Evolutionary conservation across 1,140 invertebrate species (phyloP), one percentile per base, ranked within the genome.

Genomic region (Archegozetes longisetosus): DNA sequence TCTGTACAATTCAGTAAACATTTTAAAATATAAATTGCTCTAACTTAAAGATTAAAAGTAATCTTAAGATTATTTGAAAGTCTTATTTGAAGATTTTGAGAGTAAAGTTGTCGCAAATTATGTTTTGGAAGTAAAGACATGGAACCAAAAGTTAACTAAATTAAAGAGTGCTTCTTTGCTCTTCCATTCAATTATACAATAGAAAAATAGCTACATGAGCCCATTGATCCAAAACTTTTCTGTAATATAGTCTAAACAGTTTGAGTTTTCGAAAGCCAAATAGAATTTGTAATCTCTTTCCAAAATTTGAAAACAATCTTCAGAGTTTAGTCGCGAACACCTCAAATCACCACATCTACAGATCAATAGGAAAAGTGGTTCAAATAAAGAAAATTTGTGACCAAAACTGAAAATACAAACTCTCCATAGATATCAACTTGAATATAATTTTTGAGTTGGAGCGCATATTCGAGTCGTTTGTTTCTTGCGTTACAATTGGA

Each of bases 171-270:
- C n/a, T n/a, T n/a, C n/a, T n/a, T n/a, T n/a, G n/a, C n/a, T n/a
- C n/a, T n/a, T n/a, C n/a, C n/a, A n/a, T n/a, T n/a, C n/a, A n/a
- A n/a, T n/a, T n/a, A n/a, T n/a, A n/a, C n/a, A n/a, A n/a, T n/a
- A n/a, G n/a, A n/a, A n/a, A n/a, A n/a, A n/a, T n/a, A n/a, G n/a
- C 78, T 76, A 87, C 84, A 83, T 80, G 22, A 93, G 75, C 53
- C 88, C 89, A 70, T 93, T 93, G 48, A 91, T 86, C 69, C 89
- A 95, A 70, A 94, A 90, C 70, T 97, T 97, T 70, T 96, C 93
- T 0, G 91, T 95, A 51, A 95, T 87, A 70, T 97, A 97, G 72
- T 96, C 90, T 55, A 81, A 79, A 71, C 93, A 97, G 66, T 96
- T 91, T 0, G 89, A 91, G 73, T 96, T 97, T 73, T 95, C 90